phyloP scores from a whole-genome alignment of 2,797 vertebrate species.

The Fundulus diaphanus region DNA sequence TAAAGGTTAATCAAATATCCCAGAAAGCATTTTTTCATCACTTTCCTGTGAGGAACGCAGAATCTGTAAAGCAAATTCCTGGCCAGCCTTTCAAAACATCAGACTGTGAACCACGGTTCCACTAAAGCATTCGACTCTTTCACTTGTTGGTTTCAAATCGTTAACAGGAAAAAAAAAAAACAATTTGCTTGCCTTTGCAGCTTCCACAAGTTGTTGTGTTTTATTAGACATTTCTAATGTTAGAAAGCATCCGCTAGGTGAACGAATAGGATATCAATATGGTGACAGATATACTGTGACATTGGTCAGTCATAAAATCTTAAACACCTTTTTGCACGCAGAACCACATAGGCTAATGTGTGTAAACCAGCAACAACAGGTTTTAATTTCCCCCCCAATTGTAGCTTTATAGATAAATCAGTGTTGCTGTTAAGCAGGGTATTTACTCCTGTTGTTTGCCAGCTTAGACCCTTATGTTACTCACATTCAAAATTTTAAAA shows the following conservation, averaged over 20 bases:
- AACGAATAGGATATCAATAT: neutral
- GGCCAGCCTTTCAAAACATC: too few relatives aligned
- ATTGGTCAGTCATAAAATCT: neutral
- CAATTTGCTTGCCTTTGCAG: neutral
- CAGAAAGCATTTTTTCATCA: neutral
- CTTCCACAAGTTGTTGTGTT: neutral
- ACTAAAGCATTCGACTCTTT: neutral
- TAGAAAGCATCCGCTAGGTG: neutral
- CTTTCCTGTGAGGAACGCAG: neutral
- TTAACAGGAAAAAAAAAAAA: neutral
- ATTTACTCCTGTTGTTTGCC: neutral
- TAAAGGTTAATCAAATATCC: neutral
- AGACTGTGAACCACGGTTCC: neutral
- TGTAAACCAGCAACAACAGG: neutral
- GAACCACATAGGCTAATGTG: neutral
- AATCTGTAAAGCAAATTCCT: neutral
- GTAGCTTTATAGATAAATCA: neutral
- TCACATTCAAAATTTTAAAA: neutral
- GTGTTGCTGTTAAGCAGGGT: neutral
- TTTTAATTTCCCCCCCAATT: neutral
- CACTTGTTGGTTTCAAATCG: neutral
- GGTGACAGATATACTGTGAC: neutral
- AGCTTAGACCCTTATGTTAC: neutral
- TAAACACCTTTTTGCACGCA: neutral
- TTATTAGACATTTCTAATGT: neutral